Evolutionary conservation across 1,140 invertebrate genomes (phyloP).

Genomic region (Mesaphorura yosii): DNA sequence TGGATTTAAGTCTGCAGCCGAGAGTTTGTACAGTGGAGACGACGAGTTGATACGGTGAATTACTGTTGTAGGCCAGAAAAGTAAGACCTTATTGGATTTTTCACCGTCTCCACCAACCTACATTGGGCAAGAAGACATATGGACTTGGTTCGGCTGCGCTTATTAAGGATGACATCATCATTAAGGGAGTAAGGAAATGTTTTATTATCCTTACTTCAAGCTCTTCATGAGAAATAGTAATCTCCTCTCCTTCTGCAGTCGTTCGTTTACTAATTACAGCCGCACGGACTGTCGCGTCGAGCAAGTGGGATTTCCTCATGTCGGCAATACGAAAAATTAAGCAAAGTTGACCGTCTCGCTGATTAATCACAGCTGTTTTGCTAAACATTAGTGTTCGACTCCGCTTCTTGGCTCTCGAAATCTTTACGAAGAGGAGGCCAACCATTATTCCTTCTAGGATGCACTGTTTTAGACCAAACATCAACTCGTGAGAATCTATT

Average conservation of each 20-base stretch:
- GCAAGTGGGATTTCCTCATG: conserved; percentile 85
- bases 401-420: conserved; percentile 78
- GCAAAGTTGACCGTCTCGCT: conserved; percentile 53
- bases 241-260: conserved; percentile 64
- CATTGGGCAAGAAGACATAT: neutral
- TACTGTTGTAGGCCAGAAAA: conserved; percentile 52
- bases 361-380: conserved; percentile 75
- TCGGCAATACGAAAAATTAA: conserved; percentile 40
- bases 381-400: conserved; percentile 87
- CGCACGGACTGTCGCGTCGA: conserved; percentile 75
- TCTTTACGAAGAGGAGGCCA: conserved; percentile 76
- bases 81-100: conserved; percentile 60
- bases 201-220: conserved; percentile 39
- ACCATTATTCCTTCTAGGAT: conserved; percentile 42
- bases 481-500: too few relatives aligned
- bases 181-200: too few relatives aligned
- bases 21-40: conserved; percentile 46
- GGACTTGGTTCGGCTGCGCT: neutral
- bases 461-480: too few relatives aligned
- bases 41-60: conserved; percentile 47
- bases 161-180: neutral
- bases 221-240: conserved; percentile 73
- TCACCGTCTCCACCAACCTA: conserved; percentile 56
- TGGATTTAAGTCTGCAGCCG: conserved; percentile 48
- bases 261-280: conserved; percentile 67